Evolutionary conservation across 2,888 invertebrate species (phyloP), one percentile per base, ranked within the genome.

Genomic region (Imbricaverruca yamaguchii): DNA sequence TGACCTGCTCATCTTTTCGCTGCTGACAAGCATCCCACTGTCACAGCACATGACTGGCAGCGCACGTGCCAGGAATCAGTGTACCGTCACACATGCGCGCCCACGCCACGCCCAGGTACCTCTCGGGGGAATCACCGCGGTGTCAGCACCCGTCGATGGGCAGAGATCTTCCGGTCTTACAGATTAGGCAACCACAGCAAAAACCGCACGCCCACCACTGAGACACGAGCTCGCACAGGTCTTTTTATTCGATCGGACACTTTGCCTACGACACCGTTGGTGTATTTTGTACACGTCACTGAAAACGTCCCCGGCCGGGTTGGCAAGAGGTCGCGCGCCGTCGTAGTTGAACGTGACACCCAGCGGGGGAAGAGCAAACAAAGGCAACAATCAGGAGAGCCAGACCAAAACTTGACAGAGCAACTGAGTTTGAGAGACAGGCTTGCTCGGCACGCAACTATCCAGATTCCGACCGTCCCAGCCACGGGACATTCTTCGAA

Each of bases 281-380:
- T 65, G 65, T 65, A 65, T 65, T 65, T 65, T 65, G 65, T 65
- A 65, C 65, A 65, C 65, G 65, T 23, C 65, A 65, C 18, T 23
- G 65, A 65, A 65, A 18, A 23, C 9, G 65, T 65, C 65, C 0
- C 23, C 23, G 10, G 7, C 8, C 9, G n/a, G 10, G 9, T 0
- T 3, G 23, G 23, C 82, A 63, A 57, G 39, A 39, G 6, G 15
- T 23, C 65, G 23, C 65, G 23, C 10, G n/a, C 65, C 65, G 23
- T 0, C 23, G 9, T 7, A 23, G 10, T 9, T 23, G 23, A 65
- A 13, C 13, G 13, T 23, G 65, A 65, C n/a, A 65, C 65, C 23
- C 18, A 65, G 65, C 23, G 23, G 23, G 65, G 65, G 65, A 1
- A 23, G 4, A 65, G 65, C 65, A 65, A 23, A n/a, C 23, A 65